phyloP scores from a whole-genome alignment of 2,888 invertebrate genomes.

The Hirtodrosophila cameraria region DNA sequence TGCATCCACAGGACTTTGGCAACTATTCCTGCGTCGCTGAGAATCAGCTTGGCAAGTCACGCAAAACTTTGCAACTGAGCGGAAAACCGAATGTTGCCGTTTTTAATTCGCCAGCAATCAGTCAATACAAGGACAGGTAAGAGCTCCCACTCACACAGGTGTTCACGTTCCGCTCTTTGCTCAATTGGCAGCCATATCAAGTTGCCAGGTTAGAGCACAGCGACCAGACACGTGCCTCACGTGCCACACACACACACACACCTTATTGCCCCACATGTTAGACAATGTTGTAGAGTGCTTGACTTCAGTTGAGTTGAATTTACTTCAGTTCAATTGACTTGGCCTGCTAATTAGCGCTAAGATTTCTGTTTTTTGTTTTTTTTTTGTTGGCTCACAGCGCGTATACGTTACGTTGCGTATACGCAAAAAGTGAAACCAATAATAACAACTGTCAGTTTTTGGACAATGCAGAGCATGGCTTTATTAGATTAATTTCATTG shows the following conservation, averaged over 20 bases:
- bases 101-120: constrained; percentile 87
- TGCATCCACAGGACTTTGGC: constrained; percentile 88
- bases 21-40: constrained; percentile 90
- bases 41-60: constrained; percentile 88
- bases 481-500: constrained; percentile 74
- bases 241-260: constrained; percentile 49
- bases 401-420: constrained; percentile 14
- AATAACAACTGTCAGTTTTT: constrained; percentile 41
- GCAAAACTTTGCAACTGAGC: constrained; percentile 88
- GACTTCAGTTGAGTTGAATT: constrained; percentile 49
- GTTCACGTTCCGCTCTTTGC: constrained; percentile 21
- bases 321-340: constrained; percentile 40
- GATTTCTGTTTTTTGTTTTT: constrained; percentile 18
- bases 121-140: constrained; percentile 85
- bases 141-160: constrained; percentile 17
- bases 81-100: constrained; percentile 88
- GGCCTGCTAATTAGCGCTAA: constrained; percentile 42
- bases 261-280: constrained; percentile 40
- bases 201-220: constrained; percentile 3
- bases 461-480: constrained; percentile 35
- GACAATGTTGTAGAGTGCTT: constrained; percentile 46
- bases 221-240: constrained; percentile 47
- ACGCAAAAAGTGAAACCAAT: constrained; percentile 29
- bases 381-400: background rate
- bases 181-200: constrained; percentile 39